Base-by-base conservation (phyloP, 2,888 invertebrate species). In the Amiota communis region DNA sequence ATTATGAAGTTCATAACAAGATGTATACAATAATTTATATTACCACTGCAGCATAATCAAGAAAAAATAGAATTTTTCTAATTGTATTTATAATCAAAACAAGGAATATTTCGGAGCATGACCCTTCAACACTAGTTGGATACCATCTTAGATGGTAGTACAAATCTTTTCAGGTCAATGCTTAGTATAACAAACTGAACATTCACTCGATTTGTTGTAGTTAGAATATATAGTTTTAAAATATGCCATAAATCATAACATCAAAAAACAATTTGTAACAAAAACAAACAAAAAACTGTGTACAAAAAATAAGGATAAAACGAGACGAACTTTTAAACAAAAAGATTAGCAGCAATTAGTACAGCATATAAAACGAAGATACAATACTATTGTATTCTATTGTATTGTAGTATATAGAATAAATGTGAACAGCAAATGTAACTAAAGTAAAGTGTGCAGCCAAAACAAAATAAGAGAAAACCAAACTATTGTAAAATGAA, bases 251-350 rank as follows among this genome's bases (percentile, higher is more conserved):
- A 72, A 72, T 72, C 72, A 72, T 67, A 48, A 15, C 67, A 67
- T 72, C 67, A 72, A 72, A 72, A 56, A 72, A 72, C 72, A 72
- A 72, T 72, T 72, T 72, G 56, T 67, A 67, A 72, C 67, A 56
- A 63, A 36, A 17, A 17, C 63, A 63, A 63, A 68, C 51, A 12
- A 20, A 68, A 65, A 65, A 65, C 17, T 8, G 10, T 15, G 17
- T 17, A 65, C 17, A 8, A 11, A n/a, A 10, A 11, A 48, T 6
- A 48, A 49, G 48, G 47, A 48, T 17, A 47, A 47, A 59, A 15
- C 53, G 23, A 68, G 23, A 63, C n/a, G n/a, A 53, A 51, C 67
- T 15, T 11, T 68, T 53, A 68, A 68, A 68, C 53, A 68, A 68
- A 68, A 53, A 53, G 67, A 68, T 68, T 68, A 68, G 13, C 67